Evolutionary conservation across 1,140 invertebrate species (phyloP).

Genomic region (Mamestra configurata): DNA sequence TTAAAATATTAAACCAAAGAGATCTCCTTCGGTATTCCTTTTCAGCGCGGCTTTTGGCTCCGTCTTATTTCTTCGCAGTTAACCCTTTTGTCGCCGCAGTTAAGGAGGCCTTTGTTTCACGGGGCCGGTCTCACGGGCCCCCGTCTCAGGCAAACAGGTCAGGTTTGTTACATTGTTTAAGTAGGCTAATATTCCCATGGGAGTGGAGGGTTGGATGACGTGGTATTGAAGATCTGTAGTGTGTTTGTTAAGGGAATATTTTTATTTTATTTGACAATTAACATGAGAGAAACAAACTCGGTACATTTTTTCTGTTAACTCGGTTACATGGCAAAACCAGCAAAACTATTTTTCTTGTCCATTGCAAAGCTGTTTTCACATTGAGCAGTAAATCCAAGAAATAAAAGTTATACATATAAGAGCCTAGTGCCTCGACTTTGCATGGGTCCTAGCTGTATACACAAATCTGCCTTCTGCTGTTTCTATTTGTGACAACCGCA

Average conservation of each 20-base stretch:
- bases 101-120: constrained; percentile 74
- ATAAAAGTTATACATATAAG: too few relatives aligned
- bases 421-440: too few relatives aligned
- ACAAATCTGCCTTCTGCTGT: too few relatives aligned
- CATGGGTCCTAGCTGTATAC: too few relatives aligned
- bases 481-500: too few relatives aligned
- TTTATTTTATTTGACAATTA: neutral
- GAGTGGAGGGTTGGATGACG: constrained; percentile 53
- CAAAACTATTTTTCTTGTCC: too few relatives aligned
- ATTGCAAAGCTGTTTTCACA: too few relatives aligned
- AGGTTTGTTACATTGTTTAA: constrained; percentile 78
- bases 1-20: constrained; percentile 22
- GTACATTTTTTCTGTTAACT: too few relatives aligned
- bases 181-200: constrained; percentile 78
- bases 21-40: constrained; percentile 19
- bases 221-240: constrained; percentile 31
- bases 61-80: constrained; percentile 70
- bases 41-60: constrained; percentile 56
- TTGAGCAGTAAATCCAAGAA: too few relatives aligned
- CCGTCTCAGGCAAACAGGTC: constrained; percentile 77
- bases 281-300: neutral
- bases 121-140: constrained; percentile 70
- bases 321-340: too few relatives aligned
- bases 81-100: constrained; percentile 72
- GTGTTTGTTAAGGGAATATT: neutral